phyloP scores from a whole-genome alignment of 1,140 invertebrate species.

The Drosophila punjabiensis region DNA sequence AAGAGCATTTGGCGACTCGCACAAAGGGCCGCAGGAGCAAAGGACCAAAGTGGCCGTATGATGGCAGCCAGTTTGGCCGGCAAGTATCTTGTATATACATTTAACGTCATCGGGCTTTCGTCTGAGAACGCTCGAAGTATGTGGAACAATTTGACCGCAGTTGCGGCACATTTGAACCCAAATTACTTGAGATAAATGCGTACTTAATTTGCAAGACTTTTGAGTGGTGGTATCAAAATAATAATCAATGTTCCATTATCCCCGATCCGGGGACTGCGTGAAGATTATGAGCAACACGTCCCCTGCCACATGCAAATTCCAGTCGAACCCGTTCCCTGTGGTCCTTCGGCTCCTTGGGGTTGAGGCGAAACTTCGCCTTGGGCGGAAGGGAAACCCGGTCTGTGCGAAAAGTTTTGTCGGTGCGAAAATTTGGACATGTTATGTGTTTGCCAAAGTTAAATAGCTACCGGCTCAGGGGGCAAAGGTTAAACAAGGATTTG shows the following conservation, averaged over 20 bases:
- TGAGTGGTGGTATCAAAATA: slow-evolving; percentile 83
- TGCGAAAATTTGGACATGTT: slow-evolving; percentile 82
- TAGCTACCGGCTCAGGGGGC: slow-evolving; percentile 73
- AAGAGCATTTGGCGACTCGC: slow-evolving; percentile 37
- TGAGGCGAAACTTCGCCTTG: slow-evolving; percentile 19
- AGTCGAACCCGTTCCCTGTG: slow-evolving; percentile 65
- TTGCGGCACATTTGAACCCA: slow-evolving; percentile 83
- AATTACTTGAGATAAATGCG: slow-evolving; percentile 83
- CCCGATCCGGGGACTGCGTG: slow-evolving; percentile 68
- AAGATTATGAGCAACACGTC: slow-evolving; percentile 79
- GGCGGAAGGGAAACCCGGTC: slow-evolving; percentile 14
- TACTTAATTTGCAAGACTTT: slow-evolving; percentile 82
- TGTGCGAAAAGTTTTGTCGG: slow-evolving; percentile 76
- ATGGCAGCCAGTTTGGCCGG: slow-evolving; percentile 63
- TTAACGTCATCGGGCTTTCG: slow-evolving; percentile 72
- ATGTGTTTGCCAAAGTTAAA: slow-evolving; percentile 83
- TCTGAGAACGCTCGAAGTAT: slow-evolving; percentile 65
- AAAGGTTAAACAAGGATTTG: slow-evolving; percentile 83
- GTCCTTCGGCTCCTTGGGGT: slow-evolving; percentile 5
- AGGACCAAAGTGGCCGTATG: slow-evolving; percentile 71
- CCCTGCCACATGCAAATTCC: slow-evolving; percentile 61
- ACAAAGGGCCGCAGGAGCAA: slow-evolving; percentile 37
- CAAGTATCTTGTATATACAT: slow-evolving; percentile 56
- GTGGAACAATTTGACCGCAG: slow-evolving; percentile 80
- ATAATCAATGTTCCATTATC: slow-evolving; percentile 82